Base-by-base conservation (phyloP, 1,140 invertebrate genomes). In the Trinorchestia longiramus region DNA sequence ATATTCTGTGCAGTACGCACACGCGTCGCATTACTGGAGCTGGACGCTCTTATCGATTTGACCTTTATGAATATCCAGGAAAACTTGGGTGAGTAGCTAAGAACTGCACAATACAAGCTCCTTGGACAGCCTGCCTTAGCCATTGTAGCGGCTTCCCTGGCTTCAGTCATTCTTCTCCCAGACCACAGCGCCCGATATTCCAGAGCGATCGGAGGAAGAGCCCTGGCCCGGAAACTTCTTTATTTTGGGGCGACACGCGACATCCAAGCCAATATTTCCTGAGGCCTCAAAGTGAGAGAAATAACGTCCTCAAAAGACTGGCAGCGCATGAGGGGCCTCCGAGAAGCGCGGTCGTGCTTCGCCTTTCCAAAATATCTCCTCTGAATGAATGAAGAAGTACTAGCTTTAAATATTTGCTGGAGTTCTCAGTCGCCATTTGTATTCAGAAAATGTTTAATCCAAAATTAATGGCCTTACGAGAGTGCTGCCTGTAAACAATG, bases 181-280 rank as follows among this genome's bases (percentile, higher is more conserved):
- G 4, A 90, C 11, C 88, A 41, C 6, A 1, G 3, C 4, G 28
- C 28, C 88, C 88, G 88, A 90, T 90, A 90, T 90, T 90, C 88
- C 41, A 41, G 43, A 90, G 88, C n/a, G 88, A 90, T 90, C 88
- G 88, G 88, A 90, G 88, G 41, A 43, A 90, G 43, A 41, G 88
- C 88, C 43, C 36, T 43, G 4, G 88, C 88, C 88, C 88, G 88
- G 88, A 43, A 90, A 90, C 88, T 90, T 41, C 88, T 90, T 90
- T 90, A 90, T 90, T 90, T 90, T 90, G 41, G 43, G 88, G 41
- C 88, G 88, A 90, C 88, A 90, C 43, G 88, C 23, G 88, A 90
- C 88, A 90, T 90, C 43, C 28, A 43, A 43, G 88, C 88, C 88
- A 90, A 90, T 90, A 90, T 90, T 90, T 90, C 88, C 41, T 17